phyloP scores from a whole-genome alignment of 2,888 invertebrate genomes.

The Malthinus seriepunctatus region DNA sequence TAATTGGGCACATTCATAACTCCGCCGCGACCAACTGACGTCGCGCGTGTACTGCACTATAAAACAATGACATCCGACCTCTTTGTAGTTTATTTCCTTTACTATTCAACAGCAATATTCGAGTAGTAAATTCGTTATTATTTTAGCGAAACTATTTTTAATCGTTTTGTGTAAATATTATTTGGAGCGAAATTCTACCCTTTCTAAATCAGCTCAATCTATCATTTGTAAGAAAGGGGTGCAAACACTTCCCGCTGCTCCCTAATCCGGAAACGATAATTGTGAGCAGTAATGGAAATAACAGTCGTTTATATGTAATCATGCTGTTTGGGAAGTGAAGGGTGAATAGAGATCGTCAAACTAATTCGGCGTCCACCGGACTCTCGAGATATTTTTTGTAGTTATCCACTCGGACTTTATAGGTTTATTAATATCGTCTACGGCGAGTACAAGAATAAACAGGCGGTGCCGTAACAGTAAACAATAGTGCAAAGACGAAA shows the following conservation, averaged over 20 bases:
- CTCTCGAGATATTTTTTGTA: conserved; percentile 3
- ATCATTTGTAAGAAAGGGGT: conserved; percentile 50
- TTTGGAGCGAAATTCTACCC: conserved; percentile 37
- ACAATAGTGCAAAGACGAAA: conserved; percentile 34
- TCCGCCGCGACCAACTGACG: conserved; percentile 46
- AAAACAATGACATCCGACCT: conserved; percentile 31
- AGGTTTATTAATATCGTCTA: conserved; percentile 8
- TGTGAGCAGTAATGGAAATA: conserved; percentile 52
- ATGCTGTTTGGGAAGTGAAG: conserved; percentile 31
- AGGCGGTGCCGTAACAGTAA: conserved; percentile 23
- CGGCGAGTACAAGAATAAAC: conserved; percentile 16
- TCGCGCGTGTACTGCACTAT: conserved; percentile 32
- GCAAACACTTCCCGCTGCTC: conserved; percentile 38
- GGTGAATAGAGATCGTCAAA: conserved; percentile 18
- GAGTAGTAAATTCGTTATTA: conserved; percentile 6
- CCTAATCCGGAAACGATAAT: conserved; percentile 55
- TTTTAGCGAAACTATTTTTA: conserved; percentile 12
- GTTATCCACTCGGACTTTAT: not conserved
- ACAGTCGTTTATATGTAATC: conserved; percentile 48
- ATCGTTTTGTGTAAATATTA: conserved; percentile 29
- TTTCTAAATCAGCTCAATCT: conserved; percentile 41
- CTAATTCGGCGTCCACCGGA: conserved; percentile 17
- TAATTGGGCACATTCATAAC: conserved; percentile 67
- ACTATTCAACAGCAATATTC: not conserved
- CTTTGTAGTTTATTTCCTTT: conserved; percentile 26